Conservation (phyloP, 2,113 vertebrate genomes). For the Myotis davidii region DNA sequence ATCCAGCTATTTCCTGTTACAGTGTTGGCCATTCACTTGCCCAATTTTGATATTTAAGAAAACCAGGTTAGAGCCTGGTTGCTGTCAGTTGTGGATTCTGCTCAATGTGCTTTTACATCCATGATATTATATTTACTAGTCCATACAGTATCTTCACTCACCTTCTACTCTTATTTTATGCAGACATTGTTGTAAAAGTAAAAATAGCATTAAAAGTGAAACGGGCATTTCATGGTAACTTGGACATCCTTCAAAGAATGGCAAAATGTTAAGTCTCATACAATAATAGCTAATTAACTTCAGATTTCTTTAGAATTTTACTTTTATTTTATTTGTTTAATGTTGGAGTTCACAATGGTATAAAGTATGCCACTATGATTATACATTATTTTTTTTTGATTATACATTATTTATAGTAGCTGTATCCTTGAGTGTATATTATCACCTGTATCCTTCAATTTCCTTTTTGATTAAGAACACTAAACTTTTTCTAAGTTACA, state of each 20-base stretch:
- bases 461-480: not conserved
- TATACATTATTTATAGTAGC: not conserved
- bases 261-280: not conserved
- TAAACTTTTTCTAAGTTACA: not conserved
- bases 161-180: not conserved
- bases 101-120: not conserved
- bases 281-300: conserved; percentile 28
- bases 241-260: conserved; percentile 7
- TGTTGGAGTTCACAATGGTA: not conserved
- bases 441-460: not conserved
- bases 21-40: not conserved
- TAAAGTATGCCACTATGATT: not conserved
- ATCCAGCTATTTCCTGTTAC: not conserved
- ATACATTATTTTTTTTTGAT: not conserved
- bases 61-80: not conserved
- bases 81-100: not conserved
- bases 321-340: conserved; percentile 44
- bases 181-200: conserved; percentile 37
- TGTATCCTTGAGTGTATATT: not conserved
- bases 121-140: conserved; percentile 13
- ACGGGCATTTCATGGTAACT: conserved; percentile 42
- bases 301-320: conserved; percentile 35
- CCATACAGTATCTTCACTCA: conserved; percentile 41
- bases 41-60: conserved; percentile 5
- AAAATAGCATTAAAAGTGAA: conserved; percentile 49